phyloP scores from a whole-genome alignment of 2,113 vertebrate genomes.

The Ciconia boyciana region DNA sequence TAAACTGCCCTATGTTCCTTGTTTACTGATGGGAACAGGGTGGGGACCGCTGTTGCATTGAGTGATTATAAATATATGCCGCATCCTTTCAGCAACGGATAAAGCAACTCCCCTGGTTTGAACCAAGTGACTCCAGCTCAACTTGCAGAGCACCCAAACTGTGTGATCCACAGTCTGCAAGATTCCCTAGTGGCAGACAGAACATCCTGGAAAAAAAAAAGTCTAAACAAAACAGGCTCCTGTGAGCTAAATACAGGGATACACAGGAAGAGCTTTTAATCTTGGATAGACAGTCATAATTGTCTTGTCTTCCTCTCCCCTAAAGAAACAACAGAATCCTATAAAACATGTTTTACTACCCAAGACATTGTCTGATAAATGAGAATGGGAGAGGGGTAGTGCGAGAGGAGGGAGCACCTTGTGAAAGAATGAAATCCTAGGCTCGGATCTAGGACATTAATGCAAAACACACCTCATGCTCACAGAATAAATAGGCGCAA shows the following conservation, averaged over 20 bases:
- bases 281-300: background rate
- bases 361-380: background rate
- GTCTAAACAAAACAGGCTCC: conserved; percentile 28
- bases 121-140: background rate
- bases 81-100: background rate
- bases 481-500: background rate
- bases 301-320: conserved; percentile 1
- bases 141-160: background rate
- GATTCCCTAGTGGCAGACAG: background rate
- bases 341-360: conserved; percentile 3
- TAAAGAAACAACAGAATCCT: background rate
- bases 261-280: conserved; percentile 55
- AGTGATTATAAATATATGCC: background rate
- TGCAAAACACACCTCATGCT: background rate
- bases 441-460: background rate
- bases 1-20: background rate
- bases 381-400: background rate
- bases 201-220: conserved; percentile 44
- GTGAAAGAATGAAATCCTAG: background rate
- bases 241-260: conserved; percentile 31
- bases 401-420: background rate
- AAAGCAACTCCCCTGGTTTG: background rate
- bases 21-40: conserved; percentile 42
- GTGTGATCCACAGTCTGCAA: background rate
- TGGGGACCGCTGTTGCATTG: background rate